These are phyloP conservation scores for Lasioglossum baleicum DNA, from an alignment of 1,140 invertebrate genomes.

Conservation along the genomic window DNA sequence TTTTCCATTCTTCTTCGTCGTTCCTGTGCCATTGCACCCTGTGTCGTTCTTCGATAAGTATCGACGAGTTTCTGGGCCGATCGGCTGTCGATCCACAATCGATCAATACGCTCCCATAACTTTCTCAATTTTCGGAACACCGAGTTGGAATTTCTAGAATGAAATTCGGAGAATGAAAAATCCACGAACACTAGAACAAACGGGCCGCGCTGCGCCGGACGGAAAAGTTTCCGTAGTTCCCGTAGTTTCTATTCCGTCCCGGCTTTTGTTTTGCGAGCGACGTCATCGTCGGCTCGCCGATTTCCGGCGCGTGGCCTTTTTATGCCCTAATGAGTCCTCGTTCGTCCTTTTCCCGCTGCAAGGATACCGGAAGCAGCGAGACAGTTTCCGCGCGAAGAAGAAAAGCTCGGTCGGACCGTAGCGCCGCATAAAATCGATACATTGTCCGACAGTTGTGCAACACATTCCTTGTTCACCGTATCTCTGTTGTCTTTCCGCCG, in stretches of 20 bases:
- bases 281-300: not conserved
- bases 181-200: not conserved
- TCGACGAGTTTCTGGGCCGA: not conserved
- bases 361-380: not conserved
- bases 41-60: not conserved
- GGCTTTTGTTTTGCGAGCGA: not conserved
- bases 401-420: not conserved
- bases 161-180: too few species aligned
- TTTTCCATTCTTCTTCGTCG: not conserved
- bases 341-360: not conserved
- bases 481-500: not conserved
- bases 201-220: too few species aligned
- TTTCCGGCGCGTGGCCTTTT: not conserved
- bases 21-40: not conserved
- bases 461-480: not conserved
- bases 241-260: not conserved
- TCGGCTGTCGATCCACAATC: not conserved
- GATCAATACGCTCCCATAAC: not conserved
- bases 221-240: too few species aligned
- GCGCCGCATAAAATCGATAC: conserved; percentile 35
- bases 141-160: too few species aligned
- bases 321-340: not conserved
- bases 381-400: not conserved
- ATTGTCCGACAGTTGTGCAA: conserved; percentile 23
- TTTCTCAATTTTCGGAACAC: too few species aligned